Evolutionary conservation across 1,140 invertebrate species (phyloP), one percentile per base, ranked within the genome.

Genomic region (Lethocerus indicus): DNA sequence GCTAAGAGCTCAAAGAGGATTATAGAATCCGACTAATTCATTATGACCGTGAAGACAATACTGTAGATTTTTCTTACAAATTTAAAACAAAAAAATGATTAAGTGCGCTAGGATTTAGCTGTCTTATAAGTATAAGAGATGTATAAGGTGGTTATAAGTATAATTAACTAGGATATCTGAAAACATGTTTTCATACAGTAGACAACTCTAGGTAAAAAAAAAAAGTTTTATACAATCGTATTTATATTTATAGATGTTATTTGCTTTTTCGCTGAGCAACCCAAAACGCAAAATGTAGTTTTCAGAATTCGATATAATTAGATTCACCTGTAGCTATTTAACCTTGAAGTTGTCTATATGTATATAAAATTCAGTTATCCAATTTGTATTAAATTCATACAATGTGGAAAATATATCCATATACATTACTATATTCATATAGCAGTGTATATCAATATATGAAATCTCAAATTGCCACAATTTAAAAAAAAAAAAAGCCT

Each of bases 181-280:
- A 49, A 49, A 49, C 16, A 49, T 40, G 25, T 44, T 44, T 44
- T 49, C 47, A 40, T 49, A 49, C 32, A 26, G 36, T 49, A 41
- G 39, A 41, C n/a, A 18, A 41, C n/a, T 16, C 21, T 41, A 49
- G 36, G 18, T 21, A 27, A 41, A 47, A 47, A 20, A 47, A 16
- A 40, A 49, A 40, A 28, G 46, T 51, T 51, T 51, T 51, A 47
- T 51, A 50, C 49, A 50, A 32, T 50, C 36, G 49, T 50, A 50
- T 43, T 50, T 50, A 39, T 50, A 50, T 50, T 41, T 50, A 29
- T 50, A 50, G 49, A 28, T 42, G 49, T 50, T 29, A 50, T 42
- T 42, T 43, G 40, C 37, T 50, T 50, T 37, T n/a, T n/a, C n/a
- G n/a, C n/a, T n/a, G n/a, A n/a, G n/a, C n/a, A n/a, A n/a, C n/a